Conservation (phyloP, 2,113 vertebrate genomes). For the Centropristis striata region DNA sequence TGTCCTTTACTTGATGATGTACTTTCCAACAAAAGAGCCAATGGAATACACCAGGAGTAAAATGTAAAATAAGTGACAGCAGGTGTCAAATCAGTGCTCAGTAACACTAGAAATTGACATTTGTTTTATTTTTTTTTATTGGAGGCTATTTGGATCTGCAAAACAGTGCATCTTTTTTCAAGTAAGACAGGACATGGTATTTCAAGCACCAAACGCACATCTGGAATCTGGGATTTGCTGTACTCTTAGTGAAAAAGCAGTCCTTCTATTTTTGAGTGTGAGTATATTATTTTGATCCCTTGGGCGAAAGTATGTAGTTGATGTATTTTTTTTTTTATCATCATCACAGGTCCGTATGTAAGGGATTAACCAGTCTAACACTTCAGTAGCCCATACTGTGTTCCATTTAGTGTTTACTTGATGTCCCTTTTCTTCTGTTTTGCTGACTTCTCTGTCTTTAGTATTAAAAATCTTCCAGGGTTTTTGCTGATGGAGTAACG, state of each 20-base stretch:
- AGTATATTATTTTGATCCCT: not conserved
- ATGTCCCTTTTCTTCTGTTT: too few relatives aligned
- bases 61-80: not conserved
- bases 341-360: not conserved
- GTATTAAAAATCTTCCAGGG: too few relatives aligned
- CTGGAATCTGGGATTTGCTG: not conserved
- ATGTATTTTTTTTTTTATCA: not conserved
- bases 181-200: too few relatives aligned
- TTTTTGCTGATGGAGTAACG: too few relatives aligned
- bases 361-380: too few relatives aligned
- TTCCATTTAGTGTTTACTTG: too few relatives aligned
- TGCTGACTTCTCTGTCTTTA: too few relatives aligned
- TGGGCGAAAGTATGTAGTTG: not conserved
- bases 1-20: slow-evolving; percentile 33
- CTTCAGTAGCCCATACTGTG: too few relatives aligned
- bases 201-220: too few relatives aligned
- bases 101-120: not conserved
- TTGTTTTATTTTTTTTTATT: not conserved
- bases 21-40: slow-evolving; percentile 5
- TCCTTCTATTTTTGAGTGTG: too few relatives aligned
- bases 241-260: not conserved
- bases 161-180: not conserved
- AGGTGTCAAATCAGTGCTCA: not conserved
- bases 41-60: not conserved
- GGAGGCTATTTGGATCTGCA: not conserved